Evolutionary conservation across 2,113 vertebrate genomes (phyloP).

Genomic region (Strigops habroptila): DNA sequence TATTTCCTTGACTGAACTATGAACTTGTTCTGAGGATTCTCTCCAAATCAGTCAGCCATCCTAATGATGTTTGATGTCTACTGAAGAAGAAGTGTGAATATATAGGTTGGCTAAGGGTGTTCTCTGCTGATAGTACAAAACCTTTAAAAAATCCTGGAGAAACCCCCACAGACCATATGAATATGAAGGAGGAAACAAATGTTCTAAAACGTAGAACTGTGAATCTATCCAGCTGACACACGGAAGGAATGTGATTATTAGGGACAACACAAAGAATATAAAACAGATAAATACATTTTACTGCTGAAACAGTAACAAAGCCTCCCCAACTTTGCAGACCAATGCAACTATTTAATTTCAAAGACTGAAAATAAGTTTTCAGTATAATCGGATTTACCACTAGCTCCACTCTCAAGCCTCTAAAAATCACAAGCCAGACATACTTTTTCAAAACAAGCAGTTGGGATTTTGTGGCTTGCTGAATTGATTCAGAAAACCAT

Average conservation of each 20-base stretch:
- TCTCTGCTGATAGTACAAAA: neutral
- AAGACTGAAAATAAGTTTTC: neutral
- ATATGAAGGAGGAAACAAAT: neutral
- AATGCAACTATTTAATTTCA: neutral
- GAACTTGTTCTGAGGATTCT: neutral
- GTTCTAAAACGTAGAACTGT: neutral
- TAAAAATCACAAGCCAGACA: neutral
- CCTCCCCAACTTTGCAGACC: neutral
- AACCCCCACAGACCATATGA: neutral
- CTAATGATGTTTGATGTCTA: neutral
- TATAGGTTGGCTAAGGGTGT: neutral
- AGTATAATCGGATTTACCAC: neutral
- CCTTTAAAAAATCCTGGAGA: neutral
- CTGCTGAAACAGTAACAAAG: neutral
- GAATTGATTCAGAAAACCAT: constrained; percentile 13
- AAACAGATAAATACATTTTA: neutral
- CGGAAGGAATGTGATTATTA: neutral
- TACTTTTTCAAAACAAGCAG: neutral
- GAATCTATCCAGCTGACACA: neutral
- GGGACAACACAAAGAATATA: neutral
- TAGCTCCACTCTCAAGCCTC: neutral
- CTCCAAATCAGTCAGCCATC: neutral
- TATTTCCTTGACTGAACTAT: neutral
- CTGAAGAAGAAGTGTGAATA: neutral
- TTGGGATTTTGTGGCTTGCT: neutral